These are phyloP conservation scores for Chrysolina haemoptera DNA, from an alignment of 2,888 invertebrate genomes.

Conservation along the genomic window DNA sequence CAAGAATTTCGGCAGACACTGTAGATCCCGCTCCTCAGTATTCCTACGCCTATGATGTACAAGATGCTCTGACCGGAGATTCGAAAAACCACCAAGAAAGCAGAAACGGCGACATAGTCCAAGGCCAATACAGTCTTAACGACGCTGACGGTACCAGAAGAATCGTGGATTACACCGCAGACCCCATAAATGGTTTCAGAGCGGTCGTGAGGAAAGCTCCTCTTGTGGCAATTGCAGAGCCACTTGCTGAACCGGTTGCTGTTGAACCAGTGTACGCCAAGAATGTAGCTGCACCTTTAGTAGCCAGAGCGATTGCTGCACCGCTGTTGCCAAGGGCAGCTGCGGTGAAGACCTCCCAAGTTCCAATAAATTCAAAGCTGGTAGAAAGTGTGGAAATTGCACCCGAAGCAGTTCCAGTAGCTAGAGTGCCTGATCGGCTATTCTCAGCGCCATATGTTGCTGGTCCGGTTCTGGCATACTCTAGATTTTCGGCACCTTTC, in stretches of 20 bases:
- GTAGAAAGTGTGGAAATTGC: slow-evolving; percentile 14
- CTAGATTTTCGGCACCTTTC: slow-evolving; percentile 45
- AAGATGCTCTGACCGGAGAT: slow-evolving; percentile 78
- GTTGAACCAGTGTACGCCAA: slow-evolving; percentile 24
- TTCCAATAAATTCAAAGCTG: neutral
- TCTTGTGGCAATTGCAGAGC: slow-evolving; percentile 58
- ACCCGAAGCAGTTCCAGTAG: slow-evolving; percentile 62
- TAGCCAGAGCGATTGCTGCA: slow-evolving; percentile 43
- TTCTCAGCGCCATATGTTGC: slow-evolving; percentile 56
- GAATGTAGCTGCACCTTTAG: slow-evolving; percentile 33
- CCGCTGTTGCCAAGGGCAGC: slow-evolving; percentile 45
- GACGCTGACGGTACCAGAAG: slow-evolving; percentile 78
- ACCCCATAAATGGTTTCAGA: slow-evolving; percentile 78
- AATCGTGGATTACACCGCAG: slow-evolving; percentile 78
- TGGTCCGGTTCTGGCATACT: slow-evolving; percentile 39
- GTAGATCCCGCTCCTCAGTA: slow-evolving; percentile 79
- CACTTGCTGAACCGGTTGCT: slow-evolving; percentile 30
- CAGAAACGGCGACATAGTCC: slow-evolving; percentile 77
- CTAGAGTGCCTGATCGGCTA: slow-evolving; percentile 52
- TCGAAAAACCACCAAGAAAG: slow-evolving; percentile 72
- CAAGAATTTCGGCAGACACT: slow-evolving; percentile 64
- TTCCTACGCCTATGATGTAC: slow-evolving; percentile 79
- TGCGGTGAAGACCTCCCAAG: neutral
- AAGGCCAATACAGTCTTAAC: slow-evolving; percentile 76
- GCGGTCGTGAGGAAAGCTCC: slow-evolving; percentile 79